Base-by-base conservation (phyloP, 1,140 invertebrate species). In the Calycopis cecrops region DNA sequence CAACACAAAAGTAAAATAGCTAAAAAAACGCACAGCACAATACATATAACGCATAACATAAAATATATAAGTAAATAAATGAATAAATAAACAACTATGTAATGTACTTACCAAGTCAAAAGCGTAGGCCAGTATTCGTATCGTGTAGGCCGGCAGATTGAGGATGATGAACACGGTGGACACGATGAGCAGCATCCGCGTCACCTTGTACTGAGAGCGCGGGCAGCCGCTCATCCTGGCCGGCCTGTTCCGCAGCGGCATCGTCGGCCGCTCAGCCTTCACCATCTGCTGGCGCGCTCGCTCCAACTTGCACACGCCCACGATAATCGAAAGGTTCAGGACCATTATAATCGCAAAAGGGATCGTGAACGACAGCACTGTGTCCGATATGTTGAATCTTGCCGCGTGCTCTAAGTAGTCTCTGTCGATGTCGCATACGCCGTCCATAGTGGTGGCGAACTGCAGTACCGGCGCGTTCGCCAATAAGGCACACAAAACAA, bases 161-260 rank as follows among this genome's bases (percentile, higher is more conserved):
- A 96, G 87, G 33, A 91, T 87, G 0, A 96, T 90, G 76, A 95
- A 97, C 0, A 94, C 92, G 1, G 92, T 92, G 1, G 94, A 95
- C 7, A 96, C 93, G 16, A 95, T 85, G 0, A 97, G 88, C 9
- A 96, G 88, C 92, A 95, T 96, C 75, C 94, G 92, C 3, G 94
- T 96, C 9, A 96, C 91, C 70, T 93, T 93, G 65, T 93, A 92
- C 14, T 91, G 91, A 28, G 90, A 88, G 8, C 71, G 71, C 11
- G 68, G 66, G 17, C 65, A 66, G n/a, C 53, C 67, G 9, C 55
- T 0, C 51, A 59, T 58, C 48, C 53, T 64, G 60, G 61, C 44
- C 21, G 59, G 70, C 17, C 70, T 73, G 42, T 50, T 52, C 60
- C 60, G 52, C 63, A 11, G 56, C 42, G 92, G 51, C 56, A 28